Evolutionary conservation across 1,140 invertebrate species (phyloP), one percentile per base, ranked within the genome.

Genomic region (Augochlora pura): DNA sequence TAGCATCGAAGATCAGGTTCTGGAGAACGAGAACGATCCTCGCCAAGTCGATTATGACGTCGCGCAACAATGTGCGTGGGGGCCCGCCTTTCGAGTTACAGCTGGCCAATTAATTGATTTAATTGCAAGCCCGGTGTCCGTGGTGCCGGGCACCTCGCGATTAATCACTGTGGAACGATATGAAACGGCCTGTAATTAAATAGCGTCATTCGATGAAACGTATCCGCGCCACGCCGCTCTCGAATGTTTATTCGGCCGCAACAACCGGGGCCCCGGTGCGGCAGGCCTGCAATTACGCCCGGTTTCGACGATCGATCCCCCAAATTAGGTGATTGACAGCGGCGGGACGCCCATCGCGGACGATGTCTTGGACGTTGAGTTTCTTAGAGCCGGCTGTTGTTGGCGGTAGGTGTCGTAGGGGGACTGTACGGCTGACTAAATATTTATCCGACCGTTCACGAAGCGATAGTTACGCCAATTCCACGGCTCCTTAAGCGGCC

Each of bases 321-420:
- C 74, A 83, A 88, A 87, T 88, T 87, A 76, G 78, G 80, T 86
- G 85, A 87, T 88, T 80, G 85, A 88, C 86, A 83, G 85, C 67
- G 25, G 25, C 23, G 12, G 63, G 46, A 83, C 82, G 76, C 72
- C 59, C 62, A 38, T 78, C 39, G 39, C 46, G 62, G 64, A 9
- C 46, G 60, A n/a, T n/a, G 69, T 83, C 62, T 39, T 57, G 16
- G 32, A 52, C 0, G 2, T 2, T 9, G 65, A 71, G 63, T 73
- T 54, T 60, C 54, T 32, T n/a, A 66, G 39, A 49, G 16, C 14
- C 32, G 27, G 73, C n/a, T 54, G 46, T 79, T 64, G 66, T 73
- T 71, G 67, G 57, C 65, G n/a, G n/a, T n/a, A n/a, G n/a, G n/a
- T n/a, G n/a, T n/a, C n/a, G n/a, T n/a, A n/a, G n/a, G n/a, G n/a